These are phyloP conservation scores for Drosophila sordidapex DNA, from an alignment of 2,888 invertebrate genomes.

Conservation along the genomic window DNA sequence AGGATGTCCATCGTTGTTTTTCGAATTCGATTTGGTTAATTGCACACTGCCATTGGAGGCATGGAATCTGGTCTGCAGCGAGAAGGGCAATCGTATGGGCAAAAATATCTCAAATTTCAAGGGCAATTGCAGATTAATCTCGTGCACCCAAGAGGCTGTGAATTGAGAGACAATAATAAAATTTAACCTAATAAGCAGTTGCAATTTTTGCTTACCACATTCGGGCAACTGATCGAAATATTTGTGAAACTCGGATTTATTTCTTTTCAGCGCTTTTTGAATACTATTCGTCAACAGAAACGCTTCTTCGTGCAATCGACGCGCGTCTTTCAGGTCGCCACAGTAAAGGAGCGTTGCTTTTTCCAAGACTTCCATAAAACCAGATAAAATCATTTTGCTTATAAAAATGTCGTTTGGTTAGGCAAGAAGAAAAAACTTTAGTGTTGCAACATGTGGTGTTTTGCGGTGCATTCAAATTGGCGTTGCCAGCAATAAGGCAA, in stretches of 20 bases:
- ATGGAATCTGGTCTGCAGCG: constrained; percentile 29
- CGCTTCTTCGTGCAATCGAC: background rate
- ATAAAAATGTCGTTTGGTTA: background rate
- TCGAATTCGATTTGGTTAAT: constrained; percentile 7
- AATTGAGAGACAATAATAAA: background rate
- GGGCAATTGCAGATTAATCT: constrained; percentile 44
- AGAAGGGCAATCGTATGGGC: constrained; percentile 44
- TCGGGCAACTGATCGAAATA: constrained; percentile 15
- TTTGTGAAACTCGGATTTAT: background rate
- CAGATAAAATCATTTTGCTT: background rate
- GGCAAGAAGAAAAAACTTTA: background rate
- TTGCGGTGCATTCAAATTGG: background rate
- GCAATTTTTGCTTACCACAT: constrained; percentile 29
- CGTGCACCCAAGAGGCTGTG: constrained; percentile 37
- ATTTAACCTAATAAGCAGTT: background rate
- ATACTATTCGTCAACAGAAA: background rate
- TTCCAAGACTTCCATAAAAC: background rate
- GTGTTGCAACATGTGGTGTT: background rate
- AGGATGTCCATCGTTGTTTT: constrained; percentile 13
- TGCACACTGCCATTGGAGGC: constrained; percentile 27
- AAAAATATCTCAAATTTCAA: constrained; percentile 52
- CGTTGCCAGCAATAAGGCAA: background rate
- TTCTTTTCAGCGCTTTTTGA: background rate
- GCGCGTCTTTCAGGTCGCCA: background rate
- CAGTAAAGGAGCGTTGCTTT: rapidly evolving